Percentiles rank a stretch among this genome's conserved stretches.
phyloP scores from a whole-genome alignment of 2,888 invertebrate species.

The Drosophila peninsularis region DNA sequence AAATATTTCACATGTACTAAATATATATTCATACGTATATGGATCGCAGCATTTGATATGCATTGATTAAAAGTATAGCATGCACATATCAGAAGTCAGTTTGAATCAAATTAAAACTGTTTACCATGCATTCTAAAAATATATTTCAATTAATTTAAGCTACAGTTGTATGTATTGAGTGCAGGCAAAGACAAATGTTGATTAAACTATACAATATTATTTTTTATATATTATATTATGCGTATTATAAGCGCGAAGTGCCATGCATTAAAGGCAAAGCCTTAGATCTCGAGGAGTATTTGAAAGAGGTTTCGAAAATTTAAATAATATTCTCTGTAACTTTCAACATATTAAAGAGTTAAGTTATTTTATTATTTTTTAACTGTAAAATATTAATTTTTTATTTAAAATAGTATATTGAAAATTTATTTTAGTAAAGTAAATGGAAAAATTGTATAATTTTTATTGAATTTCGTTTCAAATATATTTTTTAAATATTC shows the following conservation, averaged over 20 bases:
- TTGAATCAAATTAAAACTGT: slow-evolving; percentile 7
- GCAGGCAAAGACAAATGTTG: not conserved
- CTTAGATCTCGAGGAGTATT: too few species aligned
- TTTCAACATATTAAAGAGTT: too few species aligned
- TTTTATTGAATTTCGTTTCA: too few species aligned
- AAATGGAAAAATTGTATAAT: not conserved
- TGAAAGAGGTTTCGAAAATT: not conserved
- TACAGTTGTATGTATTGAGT: not conserved
- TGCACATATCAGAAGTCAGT: slow-evolving; percentile 34
- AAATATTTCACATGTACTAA: slow-evolving; percentile 35
- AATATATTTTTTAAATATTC: too few species aligned
- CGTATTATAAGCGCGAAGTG: not conserved
- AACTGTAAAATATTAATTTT: too few species aligned
- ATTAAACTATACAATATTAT: not conserved
- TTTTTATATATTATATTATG: not conserved
- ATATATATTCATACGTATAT: slow-evolving; percentile 18
- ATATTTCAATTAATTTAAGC: not conserved
- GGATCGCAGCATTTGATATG: slow-evolving; percentile 11
- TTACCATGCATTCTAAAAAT: slow-evolving; percentile 24
- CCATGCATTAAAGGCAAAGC: not conserved
- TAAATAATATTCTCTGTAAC: too few species aligned
- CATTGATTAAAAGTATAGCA: slow-evolving; percentile 40
- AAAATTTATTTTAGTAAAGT: not conserved
- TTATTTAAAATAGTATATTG: too few species aligned
- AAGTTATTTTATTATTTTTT: too few species aligned